Base-by-base conservation (phyloP, 1,140 invertebrate species). In the Octopus bimaculoides region DNA sequence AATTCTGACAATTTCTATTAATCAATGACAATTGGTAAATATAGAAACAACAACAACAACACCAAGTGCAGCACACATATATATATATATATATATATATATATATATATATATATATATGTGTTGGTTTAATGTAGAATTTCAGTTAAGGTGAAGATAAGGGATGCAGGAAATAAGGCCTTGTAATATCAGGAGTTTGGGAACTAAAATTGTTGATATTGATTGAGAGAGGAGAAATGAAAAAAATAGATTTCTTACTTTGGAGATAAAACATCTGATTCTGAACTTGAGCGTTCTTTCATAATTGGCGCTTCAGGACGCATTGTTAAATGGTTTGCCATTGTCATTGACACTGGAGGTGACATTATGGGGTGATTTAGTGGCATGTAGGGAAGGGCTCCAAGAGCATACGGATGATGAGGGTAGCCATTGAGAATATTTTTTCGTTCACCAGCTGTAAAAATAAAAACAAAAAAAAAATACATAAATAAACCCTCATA, bases 351-450 rank as follows among this genome's bases (percentile, higher is more conserved):
- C 75, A 85, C 84, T 9, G 87, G 87, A 5, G 87, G 83, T 26
- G 85, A 93, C 94, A 91, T 94, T 92, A 74, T 92, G 91, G 69
- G 92, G 91, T 20, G 92, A 78, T 88, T 84, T 71, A 90, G 82
- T n/a, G 90, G 89, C 87, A 91, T 89, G 81, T 91, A 89, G 52
- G 90, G 90, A 94, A 97, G 96, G 84, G 96, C 95, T 86, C 94
- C 95, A 82, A 95, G 92, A 88, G 96, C 94, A 83, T 96, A 96
- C 74, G 96, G 96, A 77, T 89, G 85, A 83, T 96, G 96, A 91
- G 97, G 97, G 92, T 97, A 98, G 56, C 96, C 96, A 88, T 98
- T 98, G 56, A 96, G 95, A 78, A 98, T 91, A 8, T 97, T 92
- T 90, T 98, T 97, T 89, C 97, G 95, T 75, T 96, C 94, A 91